These are phyloP conservation scores for Coccyzus lansbergi DNA, from an alignment of 2,797 vertebrate species.

Conservation along the genomic window DNA sequence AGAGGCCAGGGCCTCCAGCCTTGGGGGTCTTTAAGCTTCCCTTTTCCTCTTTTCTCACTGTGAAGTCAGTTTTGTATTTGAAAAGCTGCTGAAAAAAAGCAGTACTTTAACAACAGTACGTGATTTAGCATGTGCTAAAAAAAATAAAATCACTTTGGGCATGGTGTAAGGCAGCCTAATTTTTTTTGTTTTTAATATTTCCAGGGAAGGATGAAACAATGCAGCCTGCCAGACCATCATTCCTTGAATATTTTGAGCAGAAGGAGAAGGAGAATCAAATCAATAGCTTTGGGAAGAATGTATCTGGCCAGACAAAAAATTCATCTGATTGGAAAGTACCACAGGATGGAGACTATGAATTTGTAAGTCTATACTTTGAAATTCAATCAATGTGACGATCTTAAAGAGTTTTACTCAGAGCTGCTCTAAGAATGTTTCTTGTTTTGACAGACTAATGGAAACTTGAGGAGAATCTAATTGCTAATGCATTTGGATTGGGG, in stretches of 20 bases:
- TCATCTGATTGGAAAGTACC: conserved; percentile 87
- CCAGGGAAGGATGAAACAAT: conserved; percentile 89
- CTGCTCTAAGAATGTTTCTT: conserved; percentile 73
- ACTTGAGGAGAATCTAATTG: conserved; percentile 40
- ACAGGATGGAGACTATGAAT: conserved; percentile 88
- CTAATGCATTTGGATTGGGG: conserved; percentile 56
- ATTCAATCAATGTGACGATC: neutral
- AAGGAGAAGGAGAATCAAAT: conserved; percentile 90
- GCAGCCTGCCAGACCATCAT: conserved; percentile 90
- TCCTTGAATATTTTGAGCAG: conserved; percentile 96
- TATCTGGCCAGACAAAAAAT: conserved; percentile 76
- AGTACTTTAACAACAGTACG: neutral
- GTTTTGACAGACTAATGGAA: conserved; percentile 55
- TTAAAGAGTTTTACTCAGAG: conserved; percentile 28
- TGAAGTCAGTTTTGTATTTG: neutral
- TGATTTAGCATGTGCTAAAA: conserved; percentile 30
- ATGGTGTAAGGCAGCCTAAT: neutral
- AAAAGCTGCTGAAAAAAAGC: neutral
- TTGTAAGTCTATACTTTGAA: conserved; percentile 84
- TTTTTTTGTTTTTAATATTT: conserved; percentile 22
- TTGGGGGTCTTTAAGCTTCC: neutral
- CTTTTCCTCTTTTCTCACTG: neutral
- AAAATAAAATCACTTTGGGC: conserved; percentile 1
- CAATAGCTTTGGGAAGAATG: conserved; percentile 82
- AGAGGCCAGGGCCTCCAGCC: neutral